Evolutionary conservation across 2,888 invertebrate species (phyloP).

Genomic region (Dendrolimus houi): DNA sequence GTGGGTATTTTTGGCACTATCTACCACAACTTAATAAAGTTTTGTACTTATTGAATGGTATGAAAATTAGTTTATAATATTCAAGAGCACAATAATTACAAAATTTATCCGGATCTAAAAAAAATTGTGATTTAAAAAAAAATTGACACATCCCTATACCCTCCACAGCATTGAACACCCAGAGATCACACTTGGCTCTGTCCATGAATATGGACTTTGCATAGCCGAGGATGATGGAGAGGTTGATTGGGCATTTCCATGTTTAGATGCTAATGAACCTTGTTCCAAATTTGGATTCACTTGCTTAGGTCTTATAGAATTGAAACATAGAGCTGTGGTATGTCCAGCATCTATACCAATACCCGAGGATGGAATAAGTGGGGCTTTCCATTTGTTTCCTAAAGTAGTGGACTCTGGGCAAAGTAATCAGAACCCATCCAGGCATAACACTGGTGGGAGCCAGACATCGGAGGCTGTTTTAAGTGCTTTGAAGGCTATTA

Average conservation of each 20-base stretch:
- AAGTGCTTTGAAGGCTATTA: slow-evolving; percentile 60
- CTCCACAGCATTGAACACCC: slow-evolving; percentile 77
- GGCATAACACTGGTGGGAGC: slow-evolving; percentile 61
- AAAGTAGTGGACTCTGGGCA: slow-evolving; percentile 49
- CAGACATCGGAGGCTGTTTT: slow-evolving; percentile 62
- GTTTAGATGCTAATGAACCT: slow-evolving; percentile 90
- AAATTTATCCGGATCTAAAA: background rate
- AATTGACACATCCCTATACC: too few relatives aligned
- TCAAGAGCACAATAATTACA: too few relatives aligned
- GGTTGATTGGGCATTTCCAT: slow-evolving; percentile 94
- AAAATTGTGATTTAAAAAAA: background rate
- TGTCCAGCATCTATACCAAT: slow-evolving; percentile 44
- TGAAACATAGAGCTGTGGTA: slow-evolving; percentile 58
- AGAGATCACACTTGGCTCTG: slow-evolving; percentile 77
- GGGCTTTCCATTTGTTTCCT: slow-evolving; percentile 49
- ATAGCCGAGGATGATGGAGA: slow-evolving; percentile 98
- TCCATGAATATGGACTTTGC: slow-evolving; percentile 88
- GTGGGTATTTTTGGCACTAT: too few relatives aligned
- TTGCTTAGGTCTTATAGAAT: slow-evolving; percentile 91
- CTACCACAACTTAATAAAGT: too few relatives aligned
- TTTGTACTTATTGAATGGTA: too few relatives aligned
- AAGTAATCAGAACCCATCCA: slow-evolving; percentile 48
- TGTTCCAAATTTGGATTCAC: slow-evolving; percentile 96
- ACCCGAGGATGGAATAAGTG: slow-evolving; percentile 51
- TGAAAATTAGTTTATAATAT: too few relatives aligned